Evolutionary conservation across 2,888 invertebrate genomes (phyloP), one percentile per base, ranked within the genome.

Genomic region (Dryadula phaetusa): DNA sequence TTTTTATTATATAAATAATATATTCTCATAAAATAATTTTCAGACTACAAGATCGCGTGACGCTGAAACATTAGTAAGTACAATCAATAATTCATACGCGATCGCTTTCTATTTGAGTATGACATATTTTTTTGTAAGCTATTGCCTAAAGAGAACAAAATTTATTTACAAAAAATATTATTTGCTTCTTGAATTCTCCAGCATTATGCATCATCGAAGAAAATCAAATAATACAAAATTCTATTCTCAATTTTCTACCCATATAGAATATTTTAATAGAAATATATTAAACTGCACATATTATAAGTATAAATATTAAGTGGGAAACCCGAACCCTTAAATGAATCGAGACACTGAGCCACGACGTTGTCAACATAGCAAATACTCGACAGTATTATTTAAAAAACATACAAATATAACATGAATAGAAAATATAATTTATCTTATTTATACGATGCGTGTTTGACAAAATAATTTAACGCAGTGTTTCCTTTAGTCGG

Each of bases 21-120:
- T 34, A 32, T 58, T 47, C 56, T 25, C 37, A 32, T 40, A 52
- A 68, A 67, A 62, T 40, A 52, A 10, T 54, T 42, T 47, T 52
- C 49, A 62, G 66, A 62, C 37, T 28, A n/a, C 20, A 47, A 56
- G 63, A 46, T 74, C 60, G 75, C 74, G 72, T 74, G 70, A 66
- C 71, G 70, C 53, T 66, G 37, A 65, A 64, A 52, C 70, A 69
- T 71, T 67, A 40, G 56, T 54, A 54, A 49, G 56, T 47, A 46
- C 52, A 60, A 67, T 74, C 70, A 73, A 70, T 71, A 74, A 72
- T 72, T 70, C 71, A 75, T 72, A 66, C 65, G 58, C 46, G 62
- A 49, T 68, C 72, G 72, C 75, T 76, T 77, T 77, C 76, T 73
- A 72, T 62, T 56, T 62, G 61, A 62, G 62, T 66, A 66, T 67